These are phyloP conservation scores for Centropus unirufus DNA, from an alignment of 2,113 vertebrate genomes.

Conservation along the genomic window DNA sequence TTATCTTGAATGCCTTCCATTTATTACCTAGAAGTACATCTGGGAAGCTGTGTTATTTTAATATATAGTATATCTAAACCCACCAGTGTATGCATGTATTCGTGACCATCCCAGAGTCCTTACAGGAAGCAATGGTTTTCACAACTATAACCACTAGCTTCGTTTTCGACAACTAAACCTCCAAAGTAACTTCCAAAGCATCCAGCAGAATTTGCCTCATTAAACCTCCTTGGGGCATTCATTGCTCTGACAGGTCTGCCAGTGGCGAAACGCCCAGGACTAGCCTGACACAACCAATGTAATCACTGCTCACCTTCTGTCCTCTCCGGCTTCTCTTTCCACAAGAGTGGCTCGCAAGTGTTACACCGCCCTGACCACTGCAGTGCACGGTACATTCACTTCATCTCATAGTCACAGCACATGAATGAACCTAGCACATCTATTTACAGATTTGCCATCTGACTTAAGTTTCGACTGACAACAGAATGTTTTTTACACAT, in stretches of 20 bases:
- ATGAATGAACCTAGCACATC: not conserved
- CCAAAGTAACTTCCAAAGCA: slow-evolving; percentile 9
- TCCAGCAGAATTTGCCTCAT: not conserved
- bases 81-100: not conserved
- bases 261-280: not conserved
- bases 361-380: not conserved
- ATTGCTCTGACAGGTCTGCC: slow-evolving; percentile 10
- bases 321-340: not conserved
- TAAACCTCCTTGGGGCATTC: not conserved
- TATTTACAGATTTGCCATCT: not conserved
- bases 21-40: not conserved
- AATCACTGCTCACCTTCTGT: slow-evolving; percentile 16
- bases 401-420: not conserved
- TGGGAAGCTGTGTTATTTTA: not conserved
- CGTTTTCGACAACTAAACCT: not conserved
- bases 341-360: not conserved
- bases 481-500: not conserved
- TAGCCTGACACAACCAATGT: slow-evolving; percentile 10
- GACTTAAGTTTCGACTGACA: not conserved
- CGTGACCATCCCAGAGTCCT: not conserved
- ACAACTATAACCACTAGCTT: not conserved
- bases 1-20: not conserved
- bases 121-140: not conserved
- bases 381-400: not conserved
- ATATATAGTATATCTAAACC: not conserved